Evolutionary conservation across 2,888 invertebrate species (phyloP), one percentile per base, ranked within the genome.

Genomic region (Xylota sylvarum): DNA sequence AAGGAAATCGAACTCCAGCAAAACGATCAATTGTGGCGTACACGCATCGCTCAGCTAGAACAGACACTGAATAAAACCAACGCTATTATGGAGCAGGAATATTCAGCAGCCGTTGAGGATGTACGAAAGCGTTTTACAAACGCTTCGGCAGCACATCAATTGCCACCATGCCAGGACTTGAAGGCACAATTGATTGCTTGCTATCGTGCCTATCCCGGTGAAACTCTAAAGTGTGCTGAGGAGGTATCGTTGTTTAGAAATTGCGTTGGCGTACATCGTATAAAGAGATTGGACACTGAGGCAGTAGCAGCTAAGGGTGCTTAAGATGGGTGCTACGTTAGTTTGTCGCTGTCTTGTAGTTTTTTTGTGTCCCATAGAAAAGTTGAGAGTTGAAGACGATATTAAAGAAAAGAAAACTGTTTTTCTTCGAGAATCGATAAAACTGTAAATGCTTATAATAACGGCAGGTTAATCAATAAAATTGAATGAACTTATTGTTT

Each of bases 1-100:
- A 94, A 94, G 89, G 93, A 94, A 89, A 92, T 92, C 58, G 94
- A 95, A 89, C 91, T 95, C 23, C 92, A 93, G 65, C 93, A 93
- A 76, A 95, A 95, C 89, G 94, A 95, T 89, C 90, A 93, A 23
- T 94, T 95, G 90, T 95, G 95, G 95, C 93, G 93, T 46, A 93
- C 93, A 56, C 93, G 95, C 43, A 89, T 95, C 88, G 89, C 91
- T 30, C 92, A 93, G 56, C 90, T 95, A 58, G 94, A 95, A 90
- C 92, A 93, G 64, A 93, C 93, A 58, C 94, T 95, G 32, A 93
- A 94, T 84, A 93, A 93, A 87, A 94, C 95, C 64, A 94, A 94
- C 89, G 89, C 92, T 48, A 92, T 94, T 30, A 93, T 95, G 92
- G 94, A 94, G 81, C 90, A 93, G 23, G 95, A 95, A 89, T 94